Evolutionary conservation across 2,113 vertebrate species (phyloP).

Genomic region (Gnathonemus echidnorhynchus): DNA sequence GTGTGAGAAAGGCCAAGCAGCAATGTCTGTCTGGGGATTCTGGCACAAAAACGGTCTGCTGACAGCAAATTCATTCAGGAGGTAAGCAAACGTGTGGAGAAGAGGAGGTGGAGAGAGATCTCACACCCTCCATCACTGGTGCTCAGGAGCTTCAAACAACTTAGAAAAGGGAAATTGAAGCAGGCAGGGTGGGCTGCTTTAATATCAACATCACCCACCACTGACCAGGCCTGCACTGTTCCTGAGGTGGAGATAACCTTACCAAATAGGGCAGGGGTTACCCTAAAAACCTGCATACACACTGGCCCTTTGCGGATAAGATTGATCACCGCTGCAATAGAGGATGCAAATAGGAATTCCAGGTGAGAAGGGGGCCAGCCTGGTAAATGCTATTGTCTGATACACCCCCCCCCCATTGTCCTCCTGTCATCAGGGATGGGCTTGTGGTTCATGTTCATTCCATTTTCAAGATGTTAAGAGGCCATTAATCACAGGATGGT

Average conservation of each 20-base stretch:
- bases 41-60: not conserved
- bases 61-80: constrained; percentile 10
- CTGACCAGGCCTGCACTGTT: too few species aligned
- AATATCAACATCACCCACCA: not conserved
- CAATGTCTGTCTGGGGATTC: constrained; percentile 7
- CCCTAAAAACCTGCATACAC: too few species aligned
- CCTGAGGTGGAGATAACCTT: constrained; percentile 7
- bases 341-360: not conserved
- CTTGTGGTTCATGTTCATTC: not conserved
- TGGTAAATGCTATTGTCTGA: not conserved
- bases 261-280: constrained; percentile 13
- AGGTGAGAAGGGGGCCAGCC: not conserved
- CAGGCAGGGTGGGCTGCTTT: not conserved
- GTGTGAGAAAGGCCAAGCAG: not conserved
- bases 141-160: constrained; percentile 16
- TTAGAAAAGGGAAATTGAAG: not conserved
- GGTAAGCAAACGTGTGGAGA: constrained; percentile 22
- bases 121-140: not conserved
- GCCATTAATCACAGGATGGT: not conserved
- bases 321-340: too few species aligned
- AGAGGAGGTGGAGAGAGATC: not conserved
- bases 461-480: not conserved
- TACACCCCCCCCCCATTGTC: not conserved
- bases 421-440: not conserved
- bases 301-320: too few species aligned